Conservation (phyloP, 2,888 invertebrate genomes). For the Metallyticus violacea region DNA sequence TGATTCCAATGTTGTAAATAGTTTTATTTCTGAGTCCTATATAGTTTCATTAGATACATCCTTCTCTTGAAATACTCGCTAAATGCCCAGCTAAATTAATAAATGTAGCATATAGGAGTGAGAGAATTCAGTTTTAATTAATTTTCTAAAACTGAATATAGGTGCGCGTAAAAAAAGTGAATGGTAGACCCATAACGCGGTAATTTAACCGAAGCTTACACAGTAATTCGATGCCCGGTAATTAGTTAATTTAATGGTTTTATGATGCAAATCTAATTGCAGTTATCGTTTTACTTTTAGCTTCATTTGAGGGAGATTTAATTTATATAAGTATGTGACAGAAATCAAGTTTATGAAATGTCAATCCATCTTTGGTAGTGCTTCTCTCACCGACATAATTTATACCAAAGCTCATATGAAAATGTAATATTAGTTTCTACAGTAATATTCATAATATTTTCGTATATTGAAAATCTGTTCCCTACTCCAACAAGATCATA, state of each 20-base stretch:
- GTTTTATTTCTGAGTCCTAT: neutral
- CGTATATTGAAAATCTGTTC: no score
- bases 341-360: no score
- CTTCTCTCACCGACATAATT: no score
- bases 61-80: neutral
- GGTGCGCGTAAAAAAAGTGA: neutral
- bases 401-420: no score
- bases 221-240: neutral
- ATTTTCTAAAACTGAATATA: neutral
- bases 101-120: neutral
- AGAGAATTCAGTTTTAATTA: neutral
- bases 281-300: neutral
- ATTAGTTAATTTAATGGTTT: neutral
- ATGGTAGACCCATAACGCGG: neutral
- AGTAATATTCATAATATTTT: no score
- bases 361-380: no score
- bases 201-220: neutral
- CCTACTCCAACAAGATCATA: no score
- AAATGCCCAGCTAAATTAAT: neutral
- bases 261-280: neutral
- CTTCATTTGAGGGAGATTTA: neutral
- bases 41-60: neutral
- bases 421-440: no score
- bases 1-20: neutral
- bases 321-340: neutral